These are phyloP conservation scores for Saturnia japonica DNA, from an alignment of 2,888 invertebrate species.

Conservation along the genomic window DNA sequence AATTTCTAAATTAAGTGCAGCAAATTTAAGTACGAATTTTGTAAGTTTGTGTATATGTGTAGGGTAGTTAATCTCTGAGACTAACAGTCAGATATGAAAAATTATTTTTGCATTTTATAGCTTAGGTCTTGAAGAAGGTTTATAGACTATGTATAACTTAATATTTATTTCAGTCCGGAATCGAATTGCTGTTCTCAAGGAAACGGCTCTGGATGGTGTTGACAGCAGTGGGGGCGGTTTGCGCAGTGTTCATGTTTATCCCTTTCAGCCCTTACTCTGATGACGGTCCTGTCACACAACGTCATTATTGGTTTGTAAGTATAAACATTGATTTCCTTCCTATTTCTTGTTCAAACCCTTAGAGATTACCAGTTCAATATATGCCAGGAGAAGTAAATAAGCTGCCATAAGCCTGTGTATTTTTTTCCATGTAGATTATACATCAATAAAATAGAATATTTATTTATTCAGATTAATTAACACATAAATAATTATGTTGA, in stretches of 20 bases:
- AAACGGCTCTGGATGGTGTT: conserved; percentile 50
- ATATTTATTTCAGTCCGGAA: conserved; percentile 55
- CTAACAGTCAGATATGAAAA: too few species aligned
- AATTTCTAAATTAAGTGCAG: too few species aligned
- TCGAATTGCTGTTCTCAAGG: conserved; percentile 67
- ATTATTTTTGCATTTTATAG: too few species aligned
- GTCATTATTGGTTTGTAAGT: conserved; percentile 76
- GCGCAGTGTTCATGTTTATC: conserved; percentile 52
- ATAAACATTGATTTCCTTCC: conserved; percentile 15
- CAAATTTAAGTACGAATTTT: too few species aligned
- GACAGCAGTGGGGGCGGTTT: conserved; percentile 26
- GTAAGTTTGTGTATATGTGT: too few species aligned
- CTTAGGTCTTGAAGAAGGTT: too few species aligned
- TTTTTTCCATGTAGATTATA: too few species aligned
- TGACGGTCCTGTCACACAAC: conserved; percentile 52
- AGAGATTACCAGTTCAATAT: not conserved
- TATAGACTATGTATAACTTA: not conserved
- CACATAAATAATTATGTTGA: too few species aligned
- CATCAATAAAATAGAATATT: too few species aligned
- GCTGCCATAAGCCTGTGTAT: too few species aligned
- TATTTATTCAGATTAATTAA: too few species aligned
- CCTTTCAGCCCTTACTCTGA: conserved; percentile 62
- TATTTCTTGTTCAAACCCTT: conserved; percentile 13
- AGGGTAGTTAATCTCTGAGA: too few species aligned
- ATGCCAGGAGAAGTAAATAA: not conserved